Evolutionary conservation across 2,888 invertebrate genomes (phyloP), one percentile per base, ranked within the genome.

Genomic region (Agrochola litura): DNA sequence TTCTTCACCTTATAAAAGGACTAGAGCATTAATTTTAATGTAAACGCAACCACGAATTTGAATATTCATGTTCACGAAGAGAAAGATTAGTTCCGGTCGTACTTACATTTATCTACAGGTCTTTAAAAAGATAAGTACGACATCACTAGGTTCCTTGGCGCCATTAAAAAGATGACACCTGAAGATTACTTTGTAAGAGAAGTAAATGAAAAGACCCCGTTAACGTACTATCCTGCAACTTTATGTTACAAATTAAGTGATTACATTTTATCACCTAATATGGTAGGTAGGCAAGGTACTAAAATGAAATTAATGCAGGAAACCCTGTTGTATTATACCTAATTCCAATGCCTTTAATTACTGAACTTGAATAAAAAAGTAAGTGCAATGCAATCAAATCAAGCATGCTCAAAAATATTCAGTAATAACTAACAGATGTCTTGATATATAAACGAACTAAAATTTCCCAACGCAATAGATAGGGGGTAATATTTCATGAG

Each of bases 11-110:
- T 84, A 81, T 89, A 91, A 89, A 88, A 92, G 90, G 91, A 90
- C 89, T 84, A 75, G 74, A 71, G 74, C 91, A 92, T 92, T 92
- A 92, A 92, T 92, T 46, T 91, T 91, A 91, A 92, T 91, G 92
- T 91, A 90, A 91, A 90, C 89, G 88, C 86, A 88, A 82, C 84
- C 76, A 80, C 73, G 56, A 82, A 88, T 92, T 91, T 93, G 93
- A 94, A 94, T 94, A 94, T 94, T 94, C 94, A 94, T 94, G 91
- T 88, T 80, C 86, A 82, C 81, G 85, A 70, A 81, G 87, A 88
- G 88, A 88, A 89, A 87, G 91, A 93, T 93, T 92, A 88, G 92
- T 92, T 93, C 91, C 91, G 90, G 83, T 79, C 80, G 87, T 90
- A 89, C 88, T 90, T 89, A 84, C 78, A 88, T 89, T 89, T 91